Base-by-base conservation (phyloP, 2,797 vertebrate genomes). In the Rhabdomys pumilio region DNA sequence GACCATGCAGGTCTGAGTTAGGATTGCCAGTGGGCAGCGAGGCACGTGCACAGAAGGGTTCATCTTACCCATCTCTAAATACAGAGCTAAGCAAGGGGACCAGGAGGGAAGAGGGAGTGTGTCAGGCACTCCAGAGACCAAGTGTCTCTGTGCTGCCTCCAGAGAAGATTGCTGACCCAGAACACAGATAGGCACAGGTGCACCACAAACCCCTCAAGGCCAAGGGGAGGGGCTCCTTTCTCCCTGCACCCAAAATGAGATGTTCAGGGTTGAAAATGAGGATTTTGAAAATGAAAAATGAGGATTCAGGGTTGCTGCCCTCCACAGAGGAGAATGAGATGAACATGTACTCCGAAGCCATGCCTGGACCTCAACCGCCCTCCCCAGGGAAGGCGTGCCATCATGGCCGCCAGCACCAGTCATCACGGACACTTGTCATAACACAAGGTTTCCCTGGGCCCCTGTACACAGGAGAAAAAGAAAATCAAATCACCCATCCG, bases 1-100 rank as follows among this genome's bases (percentile, higher is more conserved):
- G 69, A 26, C 3, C 0, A 0, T 0, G 29, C 73, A 41, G 1
- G 0, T 6, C 1, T 0, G 5, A 38, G 69, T n/a, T 34, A 22
- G 1, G 12, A 3, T 15, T 4, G 8, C 29, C 6, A 19, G 15
- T 0, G 4, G 14, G 13, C 19, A 75, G 19, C 6, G 2, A 29
- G 13, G 34, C 2, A 3, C 41, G 2, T 9, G 3, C 1, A 4
- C 38, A 15, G 15, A 6, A 6, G 55, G 6, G 24, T 20, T 13
- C 1, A 20, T 34, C 24, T 10, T 0, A 63, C 26, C 10, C 4
- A 6, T 20, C 81, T 38, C 47, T 12, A 50, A 63, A 47, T 3
- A 4, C 24, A 75, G 29, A 65, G 8, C 17, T 41, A 44, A 31
- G 29, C 41, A 29, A 24, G 14, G 10, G 22, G 14, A 22, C 13